A percentile compares a stretch with the other conserved stretches of the same genome.
Evolutionary conservation across 1,140 invertebrate genomes (phyloP).

Genomic region (Drosophila murphyi): DNA sequence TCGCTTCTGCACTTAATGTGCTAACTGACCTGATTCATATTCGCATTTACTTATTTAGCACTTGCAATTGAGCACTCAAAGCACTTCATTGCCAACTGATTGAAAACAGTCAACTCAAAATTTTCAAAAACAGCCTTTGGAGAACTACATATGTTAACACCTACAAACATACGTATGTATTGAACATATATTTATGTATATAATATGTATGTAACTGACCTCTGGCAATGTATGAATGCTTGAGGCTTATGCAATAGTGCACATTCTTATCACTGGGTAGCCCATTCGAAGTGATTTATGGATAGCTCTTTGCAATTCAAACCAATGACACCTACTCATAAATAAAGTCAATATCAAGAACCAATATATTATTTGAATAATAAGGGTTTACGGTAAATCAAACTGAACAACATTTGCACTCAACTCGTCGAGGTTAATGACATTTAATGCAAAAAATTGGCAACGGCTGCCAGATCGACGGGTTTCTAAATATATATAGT

Average conservation of each 20-base stretch:
- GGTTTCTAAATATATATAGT: conserved; percentile 59
- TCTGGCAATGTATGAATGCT: conserved; percentile 5
- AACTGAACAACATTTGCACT: conserved; percentile 40
- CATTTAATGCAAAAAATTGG: conserved; percentile 44
- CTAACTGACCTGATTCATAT: conserved; percentile 32
- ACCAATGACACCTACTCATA: conserved; percentile 35
- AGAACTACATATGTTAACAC: conserved; percentile 20
- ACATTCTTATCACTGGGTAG: neutral
- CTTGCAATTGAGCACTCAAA: conserved; percentile 12
- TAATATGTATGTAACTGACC: conserved; percentile 16
- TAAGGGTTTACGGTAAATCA: conserved; percentile 52
- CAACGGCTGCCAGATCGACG: conserved; percentile 51
- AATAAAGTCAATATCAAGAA: conserved; percentile 32
- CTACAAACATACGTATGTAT: neutral
- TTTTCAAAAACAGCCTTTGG: neutral
- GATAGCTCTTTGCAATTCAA: conserved; percentile 25
- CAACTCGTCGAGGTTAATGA: conserved; percentile 69
- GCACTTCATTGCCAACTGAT: conserved; percentile 21
- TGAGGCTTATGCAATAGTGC: conserved; percentile 14
- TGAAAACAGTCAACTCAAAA: conserved; percentile 17
- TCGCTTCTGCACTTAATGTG: conserved; percentile 1
- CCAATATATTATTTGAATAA: conserved; percentile 24
- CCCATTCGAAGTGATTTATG: neutral
- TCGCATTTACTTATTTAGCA: conserved; percentile 14
- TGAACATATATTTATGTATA: conserved; percentile 9